Evolutionary conservation across 2,888 invertebrate species (phyloP).

Genomic region (Caenorhabditis drosophilae): DNA sequence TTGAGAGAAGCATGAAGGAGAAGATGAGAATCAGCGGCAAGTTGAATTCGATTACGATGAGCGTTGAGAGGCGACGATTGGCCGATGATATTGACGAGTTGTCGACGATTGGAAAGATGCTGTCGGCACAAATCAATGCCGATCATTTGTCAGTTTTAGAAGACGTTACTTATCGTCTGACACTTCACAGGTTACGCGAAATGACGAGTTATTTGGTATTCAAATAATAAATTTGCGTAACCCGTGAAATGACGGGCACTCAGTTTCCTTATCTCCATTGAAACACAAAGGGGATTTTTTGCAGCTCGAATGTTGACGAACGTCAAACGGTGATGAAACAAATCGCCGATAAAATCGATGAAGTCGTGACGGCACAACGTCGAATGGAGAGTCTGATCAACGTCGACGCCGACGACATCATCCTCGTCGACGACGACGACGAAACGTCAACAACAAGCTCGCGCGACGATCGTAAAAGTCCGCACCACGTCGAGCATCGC

Average conservation of each 20-base stretch:
- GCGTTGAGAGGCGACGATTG: constrained; percentile 38
- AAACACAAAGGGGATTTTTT: too few species aligned
- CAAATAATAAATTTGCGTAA: too few species aligned
- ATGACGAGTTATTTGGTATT: background rate
- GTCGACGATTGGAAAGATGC: constrained; percentile 44
- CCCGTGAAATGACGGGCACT: too few species aligned
- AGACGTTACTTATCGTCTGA: background rate
- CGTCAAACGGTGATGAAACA: constrained; percentile 40
- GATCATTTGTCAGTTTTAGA: constrained; percentile 32
- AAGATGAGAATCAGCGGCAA: constrained; percentile 17
- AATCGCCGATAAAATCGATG: constrained; percentile 40
- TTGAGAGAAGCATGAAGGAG: constrained; percentile 35
- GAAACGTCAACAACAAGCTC: too few species aligned
- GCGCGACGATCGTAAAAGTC: too few species aligned
- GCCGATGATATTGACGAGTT: constrained; percentile 44
- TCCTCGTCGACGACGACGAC: too few species aligned
- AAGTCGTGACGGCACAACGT: constrained; percentile 33
- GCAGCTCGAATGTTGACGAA: constrained; percentile 6
- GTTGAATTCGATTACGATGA: constrained; percentile 23
- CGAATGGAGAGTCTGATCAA: constrained; percentile 41
- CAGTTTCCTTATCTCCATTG: too few species aligned
- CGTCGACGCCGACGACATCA: too few species aligned
- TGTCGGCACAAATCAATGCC: constrained; percentile 45
- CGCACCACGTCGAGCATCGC: too few species aligned
- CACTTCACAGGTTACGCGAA: background rate